Evolutionary conservation across 1,140 invertebrate genomes (phyloP), one percentile per base, ranked within the genome.

Genomic region (Sweltsa coloradensis): DNA sequence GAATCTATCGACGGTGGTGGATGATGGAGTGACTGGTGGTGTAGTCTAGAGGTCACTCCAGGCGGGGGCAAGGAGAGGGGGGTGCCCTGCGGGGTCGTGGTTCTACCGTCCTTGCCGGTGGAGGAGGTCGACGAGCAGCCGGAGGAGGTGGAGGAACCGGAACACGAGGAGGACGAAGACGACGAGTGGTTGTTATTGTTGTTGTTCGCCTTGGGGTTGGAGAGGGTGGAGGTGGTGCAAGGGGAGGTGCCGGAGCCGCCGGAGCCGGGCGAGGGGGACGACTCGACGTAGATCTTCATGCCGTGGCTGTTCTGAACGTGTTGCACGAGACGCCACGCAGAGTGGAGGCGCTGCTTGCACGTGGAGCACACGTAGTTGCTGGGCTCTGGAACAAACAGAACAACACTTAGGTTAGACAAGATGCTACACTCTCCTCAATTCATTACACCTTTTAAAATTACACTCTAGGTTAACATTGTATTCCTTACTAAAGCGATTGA

Each of bases 291-390:
- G 54, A 97, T 89, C 62, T 92, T 88, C 49, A 95, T 82, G 16
- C 92, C 92, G 63, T 97, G 93, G 39, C 83, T 78, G 53, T 85
- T 85, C 66, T 97, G 93, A 14, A 88, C 91, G 62, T 97, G 94
- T 63, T 96, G 91, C 9, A 97, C 75, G 51, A 98, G 71, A 36
- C 81, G 75, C 93, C 93, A 98, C 0, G 94, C 91, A 19, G 92
- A 94, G 53, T 82, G 78, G 42, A 89, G 78, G 34, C 86, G 78
- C 43, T 85, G 81, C 54, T 92, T 92, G 69, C 94, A 97, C 25
- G 92, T 94, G 14, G 82, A 91, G 66, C 94, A 97, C 31, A 91
- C 81, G 63, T 94, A 88, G 72, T 87, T 88, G 63, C 83, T 83
- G 50, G 94, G 93, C 73, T 97, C 94, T 97, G 85, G 36, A 79